Conservation (phyloP, 2,113 vertebrate species). For the Lycocorax pyrrhopterus region DNA sequence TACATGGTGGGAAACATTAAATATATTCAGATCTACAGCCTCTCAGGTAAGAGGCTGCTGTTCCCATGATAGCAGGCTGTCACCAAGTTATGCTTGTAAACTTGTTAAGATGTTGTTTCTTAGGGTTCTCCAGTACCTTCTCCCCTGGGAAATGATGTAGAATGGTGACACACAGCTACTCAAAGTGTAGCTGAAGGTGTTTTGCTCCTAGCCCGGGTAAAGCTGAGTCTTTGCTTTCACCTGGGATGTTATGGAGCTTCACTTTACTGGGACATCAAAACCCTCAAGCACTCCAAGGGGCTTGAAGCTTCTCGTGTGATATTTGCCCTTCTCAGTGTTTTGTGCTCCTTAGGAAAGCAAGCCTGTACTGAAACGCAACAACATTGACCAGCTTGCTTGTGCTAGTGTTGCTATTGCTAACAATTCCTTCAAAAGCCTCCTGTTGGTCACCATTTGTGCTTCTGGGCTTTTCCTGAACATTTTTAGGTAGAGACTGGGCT, state of each 20-base stretch:
- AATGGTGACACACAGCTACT: background rate
- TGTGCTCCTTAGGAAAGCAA: background rate
- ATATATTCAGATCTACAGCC: background rate
- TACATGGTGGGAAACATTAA: background rate
- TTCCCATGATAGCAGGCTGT: background rate
- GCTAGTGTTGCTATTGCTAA: background rate
- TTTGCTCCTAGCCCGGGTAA: background rate
- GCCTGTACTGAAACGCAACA: background rate
- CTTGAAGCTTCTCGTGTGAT: background rate
- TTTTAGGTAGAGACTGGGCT: background rate
- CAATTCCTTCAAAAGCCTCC: background rate
- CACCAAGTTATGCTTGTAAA: background rate
- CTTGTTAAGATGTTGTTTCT: background rate
- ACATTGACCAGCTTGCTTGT: background rate
- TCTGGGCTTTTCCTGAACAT: background rate
- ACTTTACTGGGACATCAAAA: background rate
- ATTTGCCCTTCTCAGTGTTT: fast-evolving
- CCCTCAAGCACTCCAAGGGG: background rate
- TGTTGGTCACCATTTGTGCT: background rate
- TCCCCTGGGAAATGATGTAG: background rate
- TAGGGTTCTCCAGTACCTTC: background rate
- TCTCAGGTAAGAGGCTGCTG: background rate
- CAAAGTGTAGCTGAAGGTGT: background rate
- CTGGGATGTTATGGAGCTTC: background rate
- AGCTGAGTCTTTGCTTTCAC: background rate